Base-by-base conservation (phyloP, 1,140 invertebrate genomes). In the Apis dorsata region DNA sequence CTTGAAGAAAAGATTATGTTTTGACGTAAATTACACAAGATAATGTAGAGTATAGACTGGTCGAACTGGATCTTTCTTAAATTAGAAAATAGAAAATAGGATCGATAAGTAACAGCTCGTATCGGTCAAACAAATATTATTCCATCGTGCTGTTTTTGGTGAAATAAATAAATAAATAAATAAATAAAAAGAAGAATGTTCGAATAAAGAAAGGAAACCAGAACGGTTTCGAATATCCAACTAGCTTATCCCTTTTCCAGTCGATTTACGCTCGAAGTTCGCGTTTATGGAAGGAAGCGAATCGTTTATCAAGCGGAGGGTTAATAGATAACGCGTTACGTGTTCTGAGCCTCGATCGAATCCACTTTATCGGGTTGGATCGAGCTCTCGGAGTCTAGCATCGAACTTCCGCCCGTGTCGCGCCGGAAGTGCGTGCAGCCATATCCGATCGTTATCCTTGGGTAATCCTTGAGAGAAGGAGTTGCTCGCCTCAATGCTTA, bases 321-420 rank as follows among this genome's bases (percentile, higher is more conserved):
- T 84, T 91, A 91, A 91, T 91, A 90, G 91, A 91, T 91, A 91
- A 90, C 90, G 86, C 86, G 85, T 90, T 90, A 90, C 81, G 85
- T 85, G 80, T 80, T 84, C 86, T 44, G 79, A 84, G 86, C 44
- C 85, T 90, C 90, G 91, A 91, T 91, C 83, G 83, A 80, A 84
- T 86, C 78, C 86, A 80, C 85, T 86, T 90, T 91, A 91, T 91
- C 90, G 83, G 83, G 7, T 28, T 68, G 74, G 84, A 90, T 90
- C 89, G 77, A 79, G 75, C 49, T 71, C 21, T 21, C 2, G 51
- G 59, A 70, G n/a, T 69, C 53, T 63, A 72, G 53, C 74, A 21
- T 60, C 44, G 13, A 80, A 84, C 65, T 79, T 83, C 76, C 85
- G 81, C 53, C 70, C 34, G 44, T 80, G n/a, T 24, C 28, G 55